A percentile compares a stretch with the other conserved stretches of the same genome.
These are phyloP conservation scores for Lagopus muta DNA, from an alignment of 2,113 vertebrate genomes.

Conservation along the genomic window DNA sequence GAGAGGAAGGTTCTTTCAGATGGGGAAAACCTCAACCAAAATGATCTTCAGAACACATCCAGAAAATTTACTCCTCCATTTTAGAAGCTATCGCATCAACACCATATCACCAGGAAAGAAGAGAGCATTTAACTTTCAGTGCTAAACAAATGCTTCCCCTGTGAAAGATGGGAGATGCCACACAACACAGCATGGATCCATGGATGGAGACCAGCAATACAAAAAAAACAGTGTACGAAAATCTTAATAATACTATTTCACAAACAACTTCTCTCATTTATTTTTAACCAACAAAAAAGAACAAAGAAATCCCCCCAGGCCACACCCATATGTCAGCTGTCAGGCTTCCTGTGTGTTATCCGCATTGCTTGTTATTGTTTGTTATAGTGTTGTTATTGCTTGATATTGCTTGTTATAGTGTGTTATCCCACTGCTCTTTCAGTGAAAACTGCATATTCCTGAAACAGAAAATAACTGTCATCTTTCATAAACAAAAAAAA, in stretches of 20 bases:
- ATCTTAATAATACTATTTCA: not conserved
- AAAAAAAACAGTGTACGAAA: not conserved
- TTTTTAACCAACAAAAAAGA: not conserved
- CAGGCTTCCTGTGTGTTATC: not conserved
- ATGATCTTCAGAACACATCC: not conserved
- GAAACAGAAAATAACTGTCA: not conserved
- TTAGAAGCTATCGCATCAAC: not conserved
- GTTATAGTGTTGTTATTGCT: too few relatives aligned
- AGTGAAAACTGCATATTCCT: not conserved
- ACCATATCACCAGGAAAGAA: not conserved
- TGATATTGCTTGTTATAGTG: too few relatives aligned
- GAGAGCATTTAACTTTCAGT: not conserved
- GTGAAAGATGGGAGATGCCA: not conserved
- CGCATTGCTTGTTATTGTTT: not conserved
- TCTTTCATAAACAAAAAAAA: not conserved
- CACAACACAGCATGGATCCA: not conserved
- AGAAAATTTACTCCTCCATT: not conserved
- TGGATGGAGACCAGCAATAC: not conserved
- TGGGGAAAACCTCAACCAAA: not conserved
- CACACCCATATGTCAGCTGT: not conserved
- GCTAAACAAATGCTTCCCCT: not conserved
- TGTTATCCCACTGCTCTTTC: not conserved
- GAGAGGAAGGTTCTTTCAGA: not conserved
- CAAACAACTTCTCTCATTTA: accelerated
- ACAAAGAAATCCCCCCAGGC: not conserved